These are phyloP conservation scores for Sinohyriopsis cumingii DNA, from an alignment of 2,888 invertebrate genomes.

Conservation along the genomic window DNA sequence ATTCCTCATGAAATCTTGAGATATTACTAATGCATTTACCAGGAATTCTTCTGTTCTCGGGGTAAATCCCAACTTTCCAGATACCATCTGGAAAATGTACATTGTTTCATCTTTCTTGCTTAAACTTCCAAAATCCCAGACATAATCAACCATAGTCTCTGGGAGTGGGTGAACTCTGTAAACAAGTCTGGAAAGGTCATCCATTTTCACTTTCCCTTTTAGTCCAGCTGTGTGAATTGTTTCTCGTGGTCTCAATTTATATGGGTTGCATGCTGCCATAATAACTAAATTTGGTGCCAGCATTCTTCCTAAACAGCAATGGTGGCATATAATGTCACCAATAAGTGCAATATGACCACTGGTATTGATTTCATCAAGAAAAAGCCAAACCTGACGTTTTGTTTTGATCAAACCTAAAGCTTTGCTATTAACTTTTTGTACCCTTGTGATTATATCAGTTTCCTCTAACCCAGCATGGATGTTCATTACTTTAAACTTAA, in stretches of 20 bases:
- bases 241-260: constrained; percentile 34
- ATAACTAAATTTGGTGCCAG: constrained; percentile 45
- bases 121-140: constrained; percentile 54
- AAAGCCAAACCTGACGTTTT: constrained; percentile 36
- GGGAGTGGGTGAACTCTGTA: constrained; percentile 55
- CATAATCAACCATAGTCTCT: constrained; percentile 50
- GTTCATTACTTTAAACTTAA: constrained; percentile 38
- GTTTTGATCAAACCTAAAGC: constrained; percentile 17
- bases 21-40: constrained; percentile 18
- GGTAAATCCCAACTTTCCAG: constrained; percentile 10
- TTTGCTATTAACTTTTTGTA: constrained; percentile 18
- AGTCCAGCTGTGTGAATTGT: constrained; percentile 44
- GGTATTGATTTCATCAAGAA: constrained; percentile 58
- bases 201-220: constrained; percentile 41
- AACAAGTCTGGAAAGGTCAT: constrained; percentile 45
- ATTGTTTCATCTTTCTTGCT: constrained; percentile 39
- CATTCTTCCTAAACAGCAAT: constrained; percentile 24
- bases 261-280: constrained; percentile 55
- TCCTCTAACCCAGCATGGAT: constrained; percentile 50
- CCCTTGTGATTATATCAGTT: constrained; percentile 19
- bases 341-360: constrained; percentile 45
- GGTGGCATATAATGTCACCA: constrained; percentile 43
- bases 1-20: constrained; percentile 24
- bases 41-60: constrained; percentile 5
- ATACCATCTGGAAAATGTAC: constrained; percentile 33